Evolutionary conservation across 2,797 vertebrate species (phyloP).

Genomic region (Hozukius guyotensis): DNA sequence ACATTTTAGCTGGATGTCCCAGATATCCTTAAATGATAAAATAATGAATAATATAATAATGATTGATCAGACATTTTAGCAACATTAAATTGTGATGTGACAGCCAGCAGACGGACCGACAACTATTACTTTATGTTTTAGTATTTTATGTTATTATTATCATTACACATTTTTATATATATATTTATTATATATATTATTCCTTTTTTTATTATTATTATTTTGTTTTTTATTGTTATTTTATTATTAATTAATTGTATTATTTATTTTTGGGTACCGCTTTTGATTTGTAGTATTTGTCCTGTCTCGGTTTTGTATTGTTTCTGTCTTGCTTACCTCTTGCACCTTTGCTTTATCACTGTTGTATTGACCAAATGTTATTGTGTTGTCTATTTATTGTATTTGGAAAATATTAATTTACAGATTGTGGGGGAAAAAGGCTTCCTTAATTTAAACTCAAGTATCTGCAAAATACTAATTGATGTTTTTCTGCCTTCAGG

Average conservation of each 20-base stretch:
- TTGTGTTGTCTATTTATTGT: neutral
- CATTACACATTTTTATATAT: too few relatives aligned
- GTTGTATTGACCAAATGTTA: neutral
- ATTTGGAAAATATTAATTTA: neutral
- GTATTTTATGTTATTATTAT: neutral
- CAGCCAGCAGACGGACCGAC: too few relatives aligned
- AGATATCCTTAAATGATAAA: too few relatives aligned
- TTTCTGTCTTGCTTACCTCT: neutral
- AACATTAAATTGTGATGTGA: too few relatives aligned
- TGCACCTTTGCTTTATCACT: neutral
- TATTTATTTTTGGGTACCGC: too few relatives aligned
- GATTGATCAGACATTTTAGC: neutral
- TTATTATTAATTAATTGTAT: neutral
- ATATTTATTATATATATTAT: too few relatives aligned
- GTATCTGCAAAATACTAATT: neutral
- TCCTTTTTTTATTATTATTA: too few relatives aligned
- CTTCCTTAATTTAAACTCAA: neutral
- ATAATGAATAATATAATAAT: too few relatives aligned
- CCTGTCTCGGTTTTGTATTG: neutral
- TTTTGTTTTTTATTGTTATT: neutral
- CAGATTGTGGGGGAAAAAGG: neutral
- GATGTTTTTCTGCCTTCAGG: slow-evolving; percentile 68
- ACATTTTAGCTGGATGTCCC: neutral
- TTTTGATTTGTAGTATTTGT: neutral
- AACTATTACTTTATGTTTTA: too few relatives aligned